Percentiles rank a stretch among this genome's conserved stretches.
phyloP scores from a whole-genome alignment of 2,113 vertebrate genomes.

The Lasiurus borealis region DNA sequence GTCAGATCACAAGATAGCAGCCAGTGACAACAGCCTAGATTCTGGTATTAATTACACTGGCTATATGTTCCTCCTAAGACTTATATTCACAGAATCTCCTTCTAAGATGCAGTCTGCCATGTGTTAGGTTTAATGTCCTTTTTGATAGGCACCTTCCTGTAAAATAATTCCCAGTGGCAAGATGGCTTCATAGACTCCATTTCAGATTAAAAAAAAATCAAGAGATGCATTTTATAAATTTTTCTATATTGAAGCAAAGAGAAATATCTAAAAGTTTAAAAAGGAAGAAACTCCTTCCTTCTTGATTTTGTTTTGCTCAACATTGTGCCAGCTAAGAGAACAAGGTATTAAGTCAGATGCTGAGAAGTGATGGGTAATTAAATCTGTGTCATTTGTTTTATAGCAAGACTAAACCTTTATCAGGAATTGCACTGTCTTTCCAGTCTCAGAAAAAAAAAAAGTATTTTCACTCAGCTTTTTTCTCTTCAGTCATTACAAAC shows the following conservation, averaged over 20 bases:
- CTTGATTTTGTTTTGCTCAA: slow-evolving; percentile 7
- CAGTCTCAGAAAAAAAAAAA: slow-evolving; percentile 25
- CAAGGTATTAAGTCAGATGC: neutral
- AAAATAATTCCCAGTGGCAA: slow-evolving; percentile 52
- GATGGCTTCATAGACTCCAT: neutral
- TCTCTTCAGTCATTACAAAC: slow-evolving; percentile 76
- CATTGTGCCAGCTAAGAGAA: neutral
- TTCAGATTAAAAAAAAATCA: slow-evolving; percentile 53
- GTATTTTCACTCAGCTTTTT: slow-evolving; percentile 2
- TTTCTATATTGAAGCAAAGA: neutral
- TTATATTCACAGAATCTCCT: neutral
- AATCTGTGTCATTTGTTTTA: slow-evolving; percentile 53
- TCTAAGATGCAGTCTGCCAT: neutral
- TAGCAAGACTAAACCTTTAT: slow-evolving; percentile 42
- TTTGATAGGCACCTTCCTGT: slow-evolving; percentile 2
- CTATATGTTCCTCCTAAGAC: neutral
- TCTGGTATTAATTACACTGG: neutral
- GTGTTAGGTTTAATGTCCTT: slow-evolving; percentile 32
- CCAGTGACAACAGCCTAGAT: neutral
- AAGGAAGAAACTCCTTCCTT: neutral
- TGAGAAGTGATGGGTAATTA: slow-evolving; percentile 60
- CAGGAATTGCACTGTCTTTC: slow-evolving; percentile 16
- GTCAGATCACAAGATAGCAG: neutral
- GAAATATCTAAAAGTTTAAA: neutral
- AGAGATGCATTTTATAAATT: neutral